Percentiles rank a stretch among this genome's conserved stretches.
These are phyloP conservation scores for Heliornis fulica DNA, from an alignment of 2,113 vertebrate genomes.

Conservation along the genomic window DNA sequence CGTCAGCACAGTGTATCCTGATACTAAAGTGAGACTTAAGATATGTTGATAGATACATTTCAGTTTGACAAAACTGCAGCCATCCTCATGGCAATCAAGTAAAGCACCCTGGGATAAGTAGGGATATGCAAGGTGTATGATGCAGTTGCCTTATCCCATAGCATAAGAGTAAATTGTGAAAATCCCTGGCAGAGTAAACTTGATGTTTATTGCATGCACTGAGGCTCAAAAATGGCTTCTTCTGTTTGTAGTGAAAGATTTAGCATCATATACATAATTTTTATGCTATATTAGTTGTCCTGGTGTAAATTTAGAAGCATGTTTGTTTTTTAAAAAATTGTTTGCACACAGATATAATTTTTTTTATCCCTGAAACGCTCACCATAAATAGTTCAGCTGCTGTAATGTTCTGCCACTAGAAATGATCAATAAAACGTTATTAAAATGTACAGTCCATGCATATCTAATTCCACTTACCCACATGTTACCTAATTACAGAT, in stretches of 20 bases:
- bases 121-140: not conserved
- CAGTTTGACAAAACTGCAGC: not conserved
- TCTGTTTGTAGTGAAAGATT: slow-evolving; percentile 3
- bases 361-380: slow-evolving; percentile 49
- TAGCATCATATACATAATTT: not conserved
- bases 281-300: slow-evolving; percentile 6
- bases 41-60: not conserved
- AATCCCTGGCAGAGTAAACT: not conserved
- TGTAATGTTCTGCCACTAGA: slow-evolving; percentile 36
- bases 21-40: not conserved
- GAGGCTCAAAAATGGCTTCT: not conserved
- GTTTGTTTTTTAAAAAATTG: slow-evolving; percentile 19
- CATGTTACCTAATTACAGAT: slow-evolving; percentile 64
- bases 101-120: not conserved
- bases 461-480: slow-evolving; percentile 59
- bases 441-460: slow-evolving; percentile 63
- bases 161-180: not conserved
- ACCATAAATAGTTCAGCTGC: slow-evolving; percentile 51
- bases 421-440: slow-evolving; percentile 62
- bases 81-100: not conserved
- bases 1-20: not conserved
- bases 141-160: not conserved
- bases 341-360: slow-evolving; percentile 8
- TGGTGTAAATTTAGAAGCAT: not conserved
- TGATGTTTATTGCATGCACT: not conserved